Percentiles rank a stretch among this genome's conserved stretches.
phyloP scores from a whole-genome alignment of 2,113 vertebrate species.

The Geococcyx californianus region DNA sequence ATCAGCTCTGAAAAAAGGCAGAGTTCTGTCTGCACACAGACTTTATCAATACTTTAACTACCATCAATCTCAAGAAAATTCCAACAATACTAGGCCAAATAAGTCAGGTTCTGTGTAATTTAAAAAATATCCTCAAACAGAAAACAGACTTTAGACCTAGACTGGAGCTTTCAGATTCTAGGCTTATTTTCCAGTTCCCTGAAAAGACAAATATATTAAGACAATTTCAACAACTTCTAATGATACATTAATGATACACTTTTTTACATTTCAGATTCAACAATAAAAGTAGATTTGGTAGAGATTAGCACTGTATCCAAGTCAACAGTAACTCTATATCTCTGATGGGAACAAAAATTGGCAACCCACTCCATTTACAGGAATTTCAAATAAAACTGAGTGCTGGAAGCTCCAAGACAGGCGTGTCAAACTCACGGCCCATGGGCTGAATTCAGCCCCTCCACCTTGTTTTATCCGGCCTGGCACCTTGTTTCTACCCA shows the following conservation, averaged over 20 bases:
- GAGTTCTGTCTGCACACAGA: background rate
- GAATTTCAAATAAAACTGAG: background rate
- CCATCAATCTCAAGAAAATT: background rate
- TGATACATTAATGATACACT: background rate
- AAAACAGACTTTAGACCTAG: background rate
- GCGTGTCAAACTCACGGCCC: too few species aligned
- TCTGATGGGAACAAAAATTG: background rate
- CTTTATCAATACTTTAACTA: background rate
- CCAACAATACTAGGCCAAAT: background rate
- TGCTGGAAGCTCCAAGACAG: background rate
- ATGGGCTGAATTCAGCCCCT: too few species aligned
- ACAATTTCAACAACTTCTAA: background rate
- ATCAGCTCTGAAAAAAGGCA: background rate
- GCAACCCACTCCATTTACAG: background rate
- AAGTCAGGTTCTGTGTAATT: background rate
- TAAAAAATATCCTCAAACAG: background rate
- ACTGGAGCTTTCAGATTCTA: background rate
- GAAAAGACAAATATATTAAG: background rate
- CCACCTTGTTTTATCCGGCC: too few species aligned
- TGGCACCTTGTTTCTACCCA: too few species aligned
- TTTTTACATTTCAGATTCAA: background rate
- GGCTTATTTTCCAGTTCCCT: background rate
- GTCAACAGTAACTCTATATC: background rate
- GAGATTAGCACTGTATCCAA: background rate
- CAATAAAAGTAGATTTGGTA: background rate